Conservation (phyloP, 2,888 invertebrate species). For the Leistus spinibarbis region DNA sequence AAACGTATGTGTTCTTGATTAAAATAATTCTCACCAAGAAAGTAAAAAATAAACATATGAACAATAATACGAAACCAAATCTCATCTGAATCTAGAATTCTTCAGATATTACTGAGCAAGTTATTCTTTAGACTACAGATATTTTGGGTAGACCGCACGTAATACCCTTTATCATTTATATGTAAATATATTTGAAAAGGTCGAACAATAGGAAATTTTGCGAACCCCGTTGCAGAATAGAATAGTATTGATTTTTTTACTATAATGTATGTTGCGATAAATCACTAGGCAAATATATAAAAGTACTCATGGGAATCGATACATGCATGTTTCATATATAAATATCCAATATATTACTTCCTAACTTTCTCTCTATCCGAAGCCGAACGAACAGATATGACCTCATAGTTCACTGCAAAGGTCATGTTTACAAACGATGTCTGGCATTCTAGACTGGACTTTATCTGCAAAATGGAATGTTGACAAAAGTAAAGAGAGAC, state of each 20-base stretch:
- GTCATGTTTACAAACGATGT: slow-evolving; percentile 36
- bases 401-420: slow-evolving; percentile 37
- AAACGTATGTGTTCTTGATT: too few species aligned
- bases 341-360: not conserved
- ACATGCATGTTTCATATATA: not conserved
- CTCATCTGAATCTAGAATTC: not conserved
- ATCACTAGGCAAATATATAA: not conserved
- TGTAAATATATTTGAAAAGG: not conserved
- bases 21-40: too few species aligned
- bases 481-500: not conserved
- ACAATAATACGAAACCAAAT: too few species aligned
- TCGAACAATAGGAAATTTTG: not conserved
- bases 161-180: not conserved
- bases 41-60: too few species aligned
- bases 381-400: slow-evolving; percentile 7
- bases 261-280: not conserved
- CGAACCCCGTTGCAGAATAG: not conserved
- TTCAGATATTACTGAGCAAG: not conserved
- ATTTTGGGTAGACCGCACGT: not conserved
- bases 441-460: slow-evolving; percentile 18
- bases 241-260: not conserved
- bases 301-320: not conserved
- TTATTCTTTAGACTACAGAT: not conserved
- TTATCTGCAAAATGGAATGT: not conserved
- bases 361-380: slow-evolving; percentile 8